A percentile compares a stretch with the other conserved stretches of the same genome.
phyloP scores from a whole-genome alignment of 1,140 invertebrate species.

The Aleiodes sp. region DNA sequence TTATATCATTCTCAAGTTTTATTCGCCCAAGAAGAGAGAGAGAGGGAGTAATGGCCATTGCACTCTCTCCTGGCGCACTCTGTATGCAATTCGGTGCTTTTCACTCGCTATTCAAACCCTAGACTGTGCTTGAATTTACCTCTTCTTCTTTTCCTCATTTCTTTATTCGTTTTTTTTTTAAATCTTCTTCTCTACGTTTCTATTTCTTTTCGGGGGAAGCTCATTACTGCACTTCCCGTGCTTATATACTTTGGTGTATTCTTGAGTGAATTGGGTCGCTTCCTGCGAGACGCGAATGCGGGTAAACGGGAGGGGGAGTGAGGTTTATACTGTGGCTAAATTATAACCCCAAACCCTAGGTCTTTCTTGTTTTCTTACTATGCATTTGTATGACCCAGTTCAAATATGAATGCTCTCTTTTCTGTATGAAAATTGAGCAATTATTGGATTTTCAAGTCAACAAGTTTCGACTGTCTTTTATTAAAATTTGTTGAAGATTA shows the following conservation, averaged over 20 bases:
- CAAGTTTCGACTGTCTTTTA: not conserved
- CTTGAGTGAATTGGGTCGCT: constrained; percentile 14
- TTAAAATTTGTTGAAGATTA: not conserved
- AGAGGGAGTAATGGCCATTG: not conserved
- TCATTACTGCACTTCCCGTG: constrained; percentile 18
- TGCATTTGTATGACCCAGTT: not conserved
- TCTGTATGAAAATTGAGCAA: not conserved
- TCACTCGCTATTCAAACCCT: constrained; percentile 1
- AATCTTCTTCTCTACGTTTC: not conserved
- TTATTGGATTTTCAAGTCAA: not conserved
- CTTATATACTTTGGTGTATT: not conserved
- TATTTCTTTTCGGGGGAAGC: constrained; percentile 17
- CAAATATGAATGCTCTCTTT: not conserved
- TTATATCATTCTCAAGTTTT: not conserved
- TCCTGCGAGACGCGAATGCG: not conserved
- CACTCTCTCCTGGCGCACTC: not conserved
- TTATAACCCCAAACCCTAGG: constrained; percentile 1
- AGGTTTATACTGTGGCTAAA: constrained; percentile 7
- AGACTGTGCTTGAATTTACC: not conserved
- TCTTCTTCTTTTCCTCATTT: constrained; percentile 1
- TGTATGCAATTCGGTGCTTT: constrained; percentile 8
- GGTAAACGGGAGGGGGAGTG: not conserved
- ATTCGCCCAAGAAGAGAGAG: not conserved
- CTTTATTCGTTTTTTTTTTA: not conserved
- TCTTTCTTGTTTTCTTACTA: constrained; percentile 5